Percentiles rank a stretch among this genome's conserved stretches.
phyloP scores from a whole-genome alignment of 2,113 vertebrate species.

The Kryptolebias marmoratus region DNA sequence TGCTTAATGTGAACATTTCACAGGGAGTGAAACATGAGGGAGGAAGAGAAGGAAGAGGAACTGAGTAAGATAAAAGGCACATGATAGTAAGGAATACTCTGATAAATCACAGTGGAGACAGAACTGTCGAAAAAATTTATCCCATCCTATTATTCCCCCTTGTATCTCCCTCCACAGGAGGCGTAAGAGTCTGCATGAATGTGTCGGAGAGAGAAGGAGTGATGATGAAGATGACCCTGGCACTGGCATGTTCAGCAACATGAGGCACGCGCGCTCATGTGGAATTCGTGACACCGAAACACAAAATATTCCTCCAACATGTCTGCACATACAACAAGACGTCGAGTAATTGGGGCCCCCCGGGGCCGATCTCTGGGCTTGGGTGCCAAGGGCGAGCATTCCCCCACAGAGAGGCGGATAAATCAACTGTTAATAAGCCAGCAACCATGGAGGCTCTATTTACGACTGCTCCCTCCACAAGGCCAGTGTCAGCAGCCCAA shows the following conservation, averaged over 20 bases:
- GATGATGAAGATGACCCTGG: conserved; percentile 74
- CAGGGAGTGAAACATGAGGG: conserved; percentile 9
- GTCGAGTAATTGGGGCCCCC: conserved; percentile 63
- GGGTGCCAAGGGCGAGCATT: conserved; percentile 71
- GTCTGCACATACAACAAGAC: conserved; percentile 39
- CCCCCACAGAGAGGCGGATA: conserved; percentile 64
- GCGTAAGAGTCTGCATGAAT: conserved; percentile 48
- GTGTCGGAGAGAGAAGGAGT: conserved; percentile 35
- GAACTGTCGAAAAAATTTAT: conserved; percentile 62
- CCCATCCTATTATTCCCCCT: conserved; percentile 36
- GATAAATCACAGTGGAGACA: conserved; percentile 65
- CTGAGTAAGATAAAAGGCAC: conserved; percentile 49
- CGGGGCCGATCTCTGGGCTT: conserved; percentile 44
- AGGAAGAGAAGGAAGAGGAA: conserved; percentile 16
- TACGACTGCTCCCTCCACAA: conserved; percentile 68
- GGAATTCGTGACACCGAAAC: conserved; percentile 4
- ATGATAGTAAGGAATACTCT: conserved; percentile 65
- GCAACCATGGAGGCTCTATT: conserved; percentile 63
- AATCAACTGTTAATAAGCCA: conserved; percentile 76
- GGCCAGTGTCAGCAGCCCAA: conserved; percentile 61
- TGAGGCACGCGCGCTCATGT: conserved; percentile 34
- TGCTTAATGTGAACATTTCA: conserved; percentile 21
- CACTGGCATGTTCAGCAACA: conserved; percentile 49
- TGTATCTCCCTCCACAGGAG: conserved; percentile 61
- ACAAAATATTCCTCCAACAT: conserved; percentile 43